These are phyloP conservation scores for Nycticebus coucang DNA, from an alignment of 2,113 vertebrate species.

Conservation along the genomic window DNA sequence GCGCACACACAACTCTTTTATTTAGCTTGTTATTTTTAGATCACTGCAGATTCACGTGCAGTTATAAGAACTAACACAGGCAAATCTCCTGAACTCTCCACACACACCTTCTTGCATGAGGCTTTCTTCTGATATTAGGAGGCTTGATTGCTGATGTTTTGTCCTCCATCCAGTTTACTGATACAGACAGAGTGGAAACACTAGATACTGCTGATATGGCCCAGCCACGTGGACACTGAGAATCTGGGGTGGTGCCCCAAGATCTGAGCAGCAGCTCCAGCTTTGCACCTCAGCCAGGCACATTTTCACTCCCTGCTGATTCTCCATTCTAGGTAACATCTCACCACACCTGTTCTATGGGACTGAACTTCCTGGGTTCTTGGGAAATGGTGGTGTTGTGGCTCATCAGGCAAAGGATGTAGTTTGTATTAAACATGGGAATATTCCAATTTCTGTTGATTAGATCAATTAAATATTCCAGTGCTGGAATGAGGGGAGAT, in stretches of 20 bases:
- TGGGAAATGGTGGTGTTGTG: background rate
- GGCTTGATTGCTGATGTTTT: background rate
- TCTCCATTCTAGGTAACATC: background rate
- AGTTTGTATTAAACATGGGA: constrained; percentile 31
- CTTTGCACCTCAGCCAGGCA: background rate
- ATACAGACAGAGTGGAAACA: background rate
- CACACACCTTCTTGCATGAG: background rate
- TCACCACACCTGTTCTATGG: background rate
- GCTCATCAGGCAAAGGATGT: background rate
- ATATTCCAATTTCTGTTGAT: constrained; percentile 56
- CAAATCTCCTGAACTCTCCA: background rate
- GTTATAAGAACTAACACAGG: background rate
- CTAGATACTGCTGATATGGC: background rate
- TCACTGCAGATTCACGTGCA: background rate
- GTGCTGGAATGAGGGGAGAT: background rate
- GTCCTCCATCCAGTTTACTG: background rate
- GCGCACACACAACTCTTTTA: background rate
- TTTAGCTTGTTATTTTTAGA: background rate
- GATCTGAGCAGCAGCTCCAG: background rate
- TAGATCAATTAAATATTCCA: constrained; percentile 49
- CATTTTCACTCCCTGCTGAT: background rate
- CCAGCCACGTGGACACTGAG: too few relatives aligned
- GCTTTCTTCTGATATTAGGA: background rate
- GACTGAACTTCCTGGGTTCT: background rate
- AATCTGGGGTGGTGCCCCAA: fast-evolving